A percentile compares a stretch with the other conserved stretches of the same genome.
These are phyloP conservation scores for Salminus brasiliensis DNA, from an alignment of 2,113 vertebrate species.

Conservation along the genomic window DNA sequence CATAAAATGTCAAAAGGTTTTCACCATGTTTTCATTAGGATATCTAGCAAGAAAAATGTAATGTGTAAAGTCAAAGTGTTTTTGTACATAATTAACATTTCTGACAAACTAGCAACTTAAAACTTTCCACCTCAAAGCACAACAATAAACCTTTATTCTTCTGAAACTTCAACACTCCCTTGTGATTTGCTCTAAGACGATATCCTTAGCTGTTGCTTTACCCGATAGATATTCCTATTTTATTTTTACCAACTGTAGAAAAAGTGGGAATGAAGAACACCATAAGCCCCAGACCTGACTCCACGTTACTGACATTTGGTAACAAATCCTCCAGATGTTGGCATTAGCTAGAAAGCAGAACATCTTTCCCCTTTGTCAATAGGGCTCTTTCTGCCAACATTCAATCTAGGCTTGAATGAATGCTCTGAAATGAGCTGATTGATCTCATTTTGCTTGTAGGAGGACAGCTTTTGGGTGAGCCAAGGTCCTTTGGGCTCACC, in stretches of 20 bases:
- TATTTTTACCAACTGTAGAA: no score
- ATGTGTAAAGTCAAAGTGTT: no score
- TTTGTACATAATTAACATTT: no score
- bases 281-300: background rate
- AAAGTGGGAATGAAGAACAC: background rate
- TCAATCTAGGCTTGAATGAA: conserved; percentile 71
- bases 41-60: background rate
- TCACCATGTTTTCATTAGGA: background rate
- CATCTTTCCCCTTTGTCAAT: conserved; percentile 70
- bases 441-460: conserved; percentile 94
- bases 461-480: conserved; percentile 86
- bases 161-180: background rate
- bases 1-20: background rate
- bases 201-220: no score
- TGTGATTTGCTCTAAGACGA: background rate
- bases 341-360: conserved; percentile 70
- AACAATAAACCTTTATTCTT: background rate
- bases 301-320: conserved; percentile 32
- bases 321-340: background rate
- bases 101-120: background rate
- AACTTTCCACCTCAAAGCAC: background rate
- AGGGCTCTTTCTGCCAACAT: conserved; percentile 68
- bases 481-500: conserved; percentile 80
- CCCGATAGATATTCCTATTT: no score
- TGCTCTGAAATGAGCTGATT: conserved; percentile 82